Conservation (phyloP, 1,140 invertebrate species). For the Aphelenchoides avenae region DNA sequence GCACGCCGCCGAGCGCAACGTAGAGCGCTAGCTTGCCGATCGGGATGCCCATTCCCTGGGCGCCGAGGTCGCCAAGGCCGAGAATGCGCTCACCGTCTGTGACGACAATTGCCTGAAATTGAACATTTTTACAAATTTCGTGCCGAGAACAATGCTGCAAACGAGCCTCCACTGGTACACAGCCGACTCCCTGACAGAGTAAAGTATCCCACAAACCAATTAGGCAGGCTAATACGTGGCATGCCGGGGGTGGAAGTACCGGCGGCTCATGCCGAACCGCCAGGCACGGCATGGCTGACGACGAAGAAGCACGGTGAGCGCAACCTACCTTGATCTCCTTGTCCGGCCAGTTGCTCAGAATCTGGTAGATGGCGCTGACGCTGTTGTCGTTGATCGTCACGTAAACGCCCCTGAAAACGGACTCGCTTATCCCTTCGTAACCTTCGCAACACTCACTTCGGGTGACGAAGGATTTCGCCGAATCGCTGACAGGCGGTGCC, state of each 20-base stretch:
- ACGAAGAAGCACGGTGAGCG: too few relatives aligned
- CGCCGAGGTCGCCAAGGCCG: constrained; percentile 85
- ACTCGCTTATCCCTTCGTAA: too few relatives aligned
- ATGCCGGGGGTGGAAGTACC: too few relatives aligned
- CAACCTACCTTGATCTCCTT: constrained; percentile 71
- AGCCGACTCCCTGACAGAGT: too few relatives aligned
- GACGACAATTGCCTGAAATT: constrained; percentile 76
- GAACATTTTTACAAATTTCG: constrained; percentile 4
- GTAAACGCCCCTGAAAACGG: constrained; percentile 73
- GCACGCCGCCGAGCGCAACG: constrained; percentile 84
- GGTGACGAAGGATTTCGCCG: constrained; percentile 83
- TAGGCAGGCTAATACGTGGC: too few relatives aligned
- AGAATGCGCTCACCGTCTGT: constrained; percentile 90
- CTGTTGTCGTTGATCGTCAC: constrained; percentile 92
- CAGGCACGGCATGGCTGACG: too few relatives aligned
- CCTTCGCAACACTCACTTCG: constrained; percentile 67
- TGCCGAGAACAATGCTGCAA: neutral
- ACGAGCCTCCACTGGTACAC: neutral
- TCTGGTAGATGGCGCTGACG: constrained; percentile 65
- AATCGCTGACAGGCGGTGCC: constrained; percentile 93
- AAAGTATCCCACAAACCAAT: too few relatives aligned
- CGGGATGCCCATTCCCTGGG: constrained; percentile 90
- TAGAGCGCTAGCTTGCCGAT: constrained; percentile 88
- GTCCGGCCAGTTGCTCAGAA: constrained; percentile 77
- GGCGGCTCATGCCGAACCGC: too few relatives aligned